A percentile compares a stretch with the other conserved stretches of the same genome.
These are phyloP conservation scores for Horisme vitalbata DNA, from an alignment of 2,888 invertebrate species.

Conservation along the genomic window DNA sequence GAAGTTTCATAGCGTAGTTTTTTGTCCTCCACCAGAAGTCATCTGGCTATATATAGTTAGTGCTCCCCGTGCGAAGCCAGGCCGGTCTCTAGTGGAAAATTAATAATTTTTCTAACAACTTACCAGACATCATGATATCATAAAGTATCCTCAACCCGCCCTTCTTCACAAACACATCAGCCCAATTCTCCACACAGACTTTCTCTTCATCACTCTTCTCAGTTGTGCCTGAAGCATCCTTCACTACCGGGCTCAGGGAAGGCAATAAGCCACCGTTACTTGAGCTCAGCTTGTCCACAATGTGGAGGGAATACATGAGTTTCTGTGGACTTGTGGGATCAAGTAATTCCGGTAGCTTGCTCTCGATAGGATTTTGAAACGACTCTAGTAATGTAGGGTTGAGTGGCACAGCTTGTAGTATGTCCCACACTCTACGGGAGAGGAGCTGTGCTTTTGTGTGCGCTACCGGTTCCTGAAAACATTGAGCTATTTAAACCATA, in stretches of 20 bases:
- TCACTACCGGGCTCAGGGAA: constrained; percentile 41
- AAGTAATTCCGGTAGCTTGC: constrained; percentile 88
- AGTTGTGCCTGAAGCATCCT: constrained; percentile 49
- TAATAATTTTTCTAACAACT: constrained; percentile 20
- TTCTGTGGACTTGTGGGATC: constrained; percentile 96
- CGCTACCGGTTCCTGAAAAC: constrained; percentile 84
- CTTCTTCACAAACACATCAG: constrained; percentile 90
- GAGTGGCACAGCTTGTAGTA: constrained; percentile 94
- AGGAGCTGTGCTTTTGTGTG: constrained; percentile 94
- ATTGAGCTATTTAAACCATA: not conserved
- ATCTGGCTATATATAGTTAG: too few relatives aligned
- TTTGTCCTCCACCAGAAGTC: too few relatives aligned
- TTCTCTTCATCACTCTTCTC: constrained; percentile 68
- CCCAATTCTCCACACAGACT: constrained; percentile 83
- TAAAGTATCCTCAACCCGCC: constrained; percentile 94
- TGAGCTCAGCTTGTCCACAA: constrained; percentile 84
- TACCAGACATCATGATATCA: constrained; percentile 95
- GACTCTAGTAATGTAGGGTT: constrained; percentile 93
- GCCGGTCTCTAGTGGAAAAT: too few relatives aligned
- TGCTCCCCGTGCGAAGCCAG: too few relatives aligned
- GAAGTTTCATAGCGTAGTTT: too few relatives aligned
- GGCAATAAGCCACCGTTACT: constrained; percentile 44
- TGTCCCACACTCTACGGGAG: constrained; percentile 97
- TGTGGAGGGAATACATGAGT: constrained; percentile 96
- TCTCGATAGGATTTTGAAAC: constrained; percentile 89